Evolutionary conservation across 1,140 invertebrate species (phyloP), one percentile per base, ranked within the genome.

Genomic region (Drosophila lacteicornis): DNA sequence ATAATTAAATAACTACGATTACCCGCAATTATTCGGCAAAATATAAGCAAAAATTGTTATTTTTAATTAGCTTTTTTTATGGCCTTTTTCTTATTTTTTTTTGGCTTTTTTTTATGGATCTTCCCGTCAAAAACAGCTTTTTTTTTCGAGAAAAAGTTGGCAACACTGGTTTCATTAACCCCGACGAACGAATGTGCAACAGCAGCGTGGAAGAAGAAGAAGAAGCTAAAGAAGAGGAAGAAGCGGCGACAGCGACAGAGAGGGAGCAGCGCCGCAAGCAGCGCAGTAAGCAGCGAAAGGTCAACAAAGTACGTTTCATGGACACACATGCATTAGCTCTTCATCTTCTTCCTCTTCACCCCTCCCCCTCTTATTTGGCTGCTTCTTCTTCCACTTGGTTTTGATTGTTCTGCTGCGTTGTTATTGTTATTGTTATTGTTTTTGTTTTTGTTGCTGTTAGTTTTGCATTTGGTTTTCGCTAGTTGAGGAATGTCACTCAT

Each of bases 101-200:
- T n/a, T n/a, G n/a, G n/a, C n/a, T n/a, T n/a, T n/a, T n/a, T n/a
- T n/a, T n/a, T n/a, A n/a, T n/a, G n/a, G n/a, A n/a, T n/a, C n/a
- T n/a, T n/a, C n/a, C n/a, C n/a, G n/a, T n/a, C n/a, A n/a, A n/a
- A n/a, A n/a, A n/a, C n/a, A n/a, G n/a, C n/a, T n/a, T n/a, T n/a
- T n/a, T n/a, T n/a, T n/a, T n/a, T n/a, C n/a, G n/a, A n/a, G n/a
- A n/a, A n/a, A n/a, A n/a, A n/a, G n/a, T n/a, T n/a, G n/a, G n/a
- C n/a, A n/a, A n/a, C n/a, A n/a, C n/a, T n/a, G 80, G 91, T 91
- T 92, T 87, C 91, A 92, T 92, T 92, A 92, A 92, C 91, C 91
- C 91, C 91, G 71, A 76, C 65, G 75, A 40, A 53, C 30, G 46
- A 82, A 68, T 58, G 63, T 65, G 69, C 80, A 62, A 25, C 62